A percentile compares a stretch with the other conserved stretches of the same genome.
Conservation (phyloP, 2,888 invertebrate genomes). For the Hyposoter didymator region DNA sequence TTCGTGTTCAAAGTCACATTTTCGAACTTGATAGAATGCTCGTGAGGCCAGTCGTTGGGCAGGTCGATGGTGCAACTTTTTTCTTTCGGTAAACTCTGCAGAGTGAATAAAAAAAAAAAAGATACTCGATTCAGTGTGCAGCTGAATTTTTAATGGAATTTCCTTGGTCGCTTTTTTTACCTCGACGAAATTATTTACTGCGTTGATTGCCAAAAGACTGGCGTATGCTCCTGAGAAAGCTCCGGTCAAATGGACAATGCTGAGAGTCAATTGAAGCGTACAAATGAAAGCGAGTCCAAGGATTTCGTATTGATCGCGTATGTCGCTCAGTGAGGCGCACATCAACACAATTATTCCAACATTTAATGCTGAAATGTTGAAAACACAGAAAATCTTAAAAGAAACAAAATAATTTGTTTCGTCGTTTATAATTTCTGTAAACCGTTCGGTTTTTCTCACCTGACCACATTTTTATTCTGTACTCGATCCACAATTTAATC, state of each 20-base stretch:
- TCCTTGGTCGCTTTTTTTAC: constrained; percentile 53
- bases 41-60: constrained; percentile 71
- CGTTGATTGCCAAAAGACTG: constrained; percentile 71
- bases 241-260: constrained; percentile 69
- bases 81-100: constrained; percentile 73
- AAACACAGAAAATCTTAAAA: background rate
- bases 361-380: constrained; percentile 61
- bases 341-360: constrained; percentile 67
- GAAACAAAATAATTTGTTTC: background rate
- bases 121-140: background rate
- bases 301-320: constrained; percentile 69
- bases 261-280: constrained; percentile 72
- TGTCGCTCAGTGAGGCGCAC: constrained; percentile 66
- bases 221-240: constrained; percentile 70
- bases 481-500: constrained; percentile 75
- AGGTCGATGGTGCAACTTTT: constrained; percentile 64
- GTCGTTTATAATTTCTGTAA: background rate
- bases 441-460: constrained; percentile 60
- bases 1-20: constrained; percentile 70
- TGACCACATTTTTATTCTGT: constrained; percentile 74
- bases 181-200: constrained; percentile 73
- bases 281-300: constrained; percentile 74
- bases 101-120: constrained; percentile 8
- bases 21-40: constrained; percentile 73
- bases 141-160: background rate